Evolutionary conservation across 2,888 invertebrate species (phyloP).

Genomic region (Cheilosia soror): DNA sequence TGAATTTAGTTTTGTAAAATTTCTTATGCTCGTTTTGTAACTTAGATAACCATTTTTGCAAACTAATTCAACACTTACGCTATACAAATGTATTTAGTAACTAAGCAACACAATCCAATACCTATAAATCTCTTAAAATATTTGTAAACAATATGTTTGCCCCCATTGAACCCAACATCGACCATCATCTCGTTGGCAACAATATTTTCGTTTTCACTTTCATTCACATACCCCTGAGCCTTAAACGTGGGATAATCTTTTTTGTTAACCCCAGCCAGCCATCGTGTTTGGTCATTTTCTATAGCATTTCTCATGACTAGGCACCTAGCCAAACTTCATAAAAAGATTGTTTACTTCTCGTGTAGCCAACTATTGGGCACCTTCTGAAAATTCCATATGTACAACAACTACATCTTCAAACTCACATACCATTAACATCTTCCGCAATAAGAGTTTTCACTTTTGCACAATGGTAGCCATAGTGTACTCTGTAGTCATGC

Average conservation of each 20-base stretch:
- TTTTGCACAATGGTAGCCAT: constrained; percentile 54
- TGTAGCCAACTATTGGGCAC: constrained; percentile 37
- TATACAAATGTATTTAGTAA: too few species aligned
- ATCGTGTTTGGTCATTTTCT: constrained; percentile 16
- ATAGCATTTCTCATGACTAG: constrained; percentile 24
- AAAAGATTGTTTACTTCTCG: constrained; percentile 37
- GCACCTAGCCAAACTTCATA: constrained; percentile 28
- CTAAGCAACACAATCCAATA: too few species aligned
- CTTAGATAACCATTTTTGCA: too few species aligned
- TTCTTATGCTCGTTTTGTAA: too few species aligned
- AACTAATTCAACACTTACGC: too few species aligned
- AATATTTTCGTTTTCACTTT: constrained; percentile 62
- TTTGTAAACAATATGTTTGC: too few species aligned
- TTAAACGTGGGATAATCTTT: constrained; percentile 59
- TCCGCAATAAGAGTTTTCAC: constrained; percentile 70
- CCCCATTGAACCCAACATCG: too few species aligned
- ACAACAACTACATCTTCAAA: constrained; percentile 12
- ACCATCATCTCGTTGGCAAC: too few species aligned
- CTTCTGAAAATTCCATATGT: constrained; percentile 45
- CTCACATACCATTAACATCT: constrained; percentile 43
- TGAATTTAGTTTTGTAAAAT: too few species aligned
- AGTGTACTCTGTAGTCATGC: constrained; percentile 1
- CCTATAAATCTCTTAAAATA: too few species aligned
- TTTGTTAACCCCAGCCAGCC: constrained; percentile 16
- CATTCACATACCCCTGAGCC: constrained; percentile 38